Base-by-base conservation (phyloP, 92 coral and sea anemone genomes). In the Porites lobata region DNA sequence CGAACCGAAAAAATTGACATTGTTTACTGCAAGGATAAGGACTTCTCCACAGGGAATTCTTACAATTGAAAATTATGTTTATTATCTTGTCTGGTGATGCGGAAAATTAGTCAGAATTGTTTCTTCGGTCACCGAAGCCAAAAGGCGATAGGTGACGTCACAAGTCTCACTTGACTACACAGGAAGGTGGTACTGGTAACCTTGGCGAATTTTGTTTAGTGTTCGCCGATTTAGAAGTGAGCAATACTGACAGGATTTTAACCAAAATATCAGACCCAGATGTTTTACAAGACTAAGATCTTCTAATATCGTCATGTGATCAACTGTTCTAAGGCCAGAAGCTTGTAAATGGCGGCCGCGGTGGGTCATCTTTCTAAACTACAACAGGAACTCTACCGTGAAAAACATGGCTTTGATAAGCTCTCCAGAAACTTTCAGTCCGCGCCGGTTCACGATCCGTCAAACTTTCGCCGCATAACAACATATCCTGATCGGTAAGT, bases 341-440 rank as follows among this genome's bases (percentile, higher is more conserved):
- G 75, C 56, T 81, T 29, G 21, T 61, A 85, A 51, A 92, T 94
- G 96, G 92, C 92, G 24, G 69, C 63, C 2, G 79, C 84, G 20
- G 56, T 81, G 78, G 84, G 83, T 7, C 79, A 92, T 65, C 81
- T 97, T 88, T 89, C 97, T 7, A 90, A 85, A 77, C 86, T 94
- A 24, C 99, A 97, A 76, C 87, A 79, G 38, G 94, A 94, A 67
- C 92, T 97, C 2, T 97, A 97, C 92, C 94, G 85, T 64, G 98
- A 95, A 64, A 93, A 88, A 66, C 92, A 86, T 65, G 94, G 91
- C 24, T 89, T 63, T 26, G 95, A 94, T 79, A 84, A 91, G 22
- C 78, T 94, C 8, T 94, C 98, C 52, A 86, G 91, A 76, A 95
- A 92, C 22, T 91, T 95, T 72, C 98, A 95, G 82, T 95, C 98